Conservation (phyloP, 2,797 vertebrate species). For the Apodemus agrarius region DNA sequence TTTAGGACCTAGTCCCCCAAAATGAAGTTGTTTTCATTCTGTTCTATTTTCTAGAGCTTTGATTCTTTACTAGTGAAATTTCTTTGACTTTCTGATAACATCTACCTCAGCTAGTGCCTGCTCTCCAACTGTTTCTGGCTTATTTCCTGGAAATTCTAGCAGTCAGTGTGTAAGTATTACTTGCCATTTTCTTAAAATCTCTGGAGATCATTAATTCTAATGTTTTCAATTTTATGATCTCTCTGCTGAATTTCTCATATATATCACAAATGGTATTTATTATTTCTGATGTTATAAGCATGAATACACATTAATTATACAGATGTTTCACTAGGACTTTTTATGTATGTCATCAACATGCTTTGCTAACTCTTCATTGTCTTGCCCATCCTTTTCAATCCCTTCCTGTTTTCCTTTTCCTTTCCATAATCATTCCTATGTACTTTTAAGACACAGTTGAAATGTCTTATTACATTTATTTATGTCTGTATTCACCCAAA, state of each 20-base stretch:
- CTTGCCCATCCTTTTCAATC: neutral
- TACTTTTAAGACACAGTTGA: neutral
- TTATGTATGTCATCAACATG: neutral
- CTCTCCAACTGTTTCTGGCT: neutral
- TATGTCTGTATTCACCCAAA: neutral
- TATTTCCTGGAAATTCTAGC: neutral
- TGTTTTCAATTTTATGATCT: neutral
- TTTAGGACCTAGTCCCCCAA: neutral
- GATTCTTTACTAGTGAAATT: neutral
- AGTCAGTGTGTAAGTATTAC: neutral
- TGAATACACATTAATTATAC: neutral
- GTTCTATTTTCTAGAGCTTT: neutral
- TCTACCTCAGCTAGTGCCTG: neutral
- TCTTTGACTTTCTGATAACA: neutral
- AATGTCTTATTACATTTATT: neutral
- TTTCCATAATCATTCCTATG: neutral
- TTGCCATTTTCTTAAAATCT: neutral
- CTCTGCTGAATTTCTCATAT: neutral
- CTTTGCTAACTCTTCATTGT: neutral
- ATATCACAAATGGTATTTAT: neutral
- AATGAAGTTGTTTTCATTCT: neutral
- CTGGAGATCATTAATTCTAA: neutral
- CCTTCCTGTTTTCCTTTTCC: neutral
- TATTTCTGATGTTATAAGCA: neutral
- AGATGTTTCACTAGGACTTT: neutral